Conservation (phyloP, 2,888 invertebrate genomes). For the Hypercompe scribonia region DNA sequence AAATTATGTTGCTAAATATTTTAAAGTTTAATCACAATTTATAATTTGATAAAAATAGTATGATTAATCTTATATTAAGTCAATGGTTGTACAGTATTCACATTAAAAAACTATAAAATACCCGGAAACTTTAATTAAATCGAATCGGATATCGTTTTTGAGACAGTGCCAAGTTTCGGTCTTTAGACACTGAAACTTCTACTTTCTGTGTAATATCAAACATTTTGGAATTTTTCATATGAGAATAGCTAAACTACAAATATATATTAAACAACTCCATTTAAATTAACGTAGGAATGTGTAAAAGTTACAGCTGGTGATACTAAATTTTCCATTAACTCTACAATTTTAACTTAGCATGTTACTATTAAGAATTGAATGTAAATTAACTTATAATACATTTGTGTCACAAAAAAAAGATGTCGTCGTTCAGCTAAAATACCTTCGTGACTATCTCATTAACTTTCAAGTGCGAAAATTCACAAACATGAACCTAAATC, state of each 20-base stretch:
- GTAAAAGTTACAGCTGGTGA: neutral
- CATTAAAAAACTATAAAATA: neutral
- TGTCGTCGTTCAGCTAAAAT: slow-evolving; percentile 10
- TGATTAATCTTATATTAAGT: no score
- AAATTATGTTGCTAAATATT: neutral
- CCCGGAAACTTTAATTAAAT: neutral
- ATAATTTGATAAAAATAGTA: no score
- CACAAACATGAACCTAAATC: slow-evolving; percentile 5
- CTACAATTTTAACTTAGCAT: neutral
- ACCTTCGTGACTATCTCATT: slow-evolving; percentile 16
- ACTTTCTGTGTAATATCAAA: neutral
- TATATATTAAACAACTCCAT: neutral
- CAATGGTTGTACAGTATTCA: no score
- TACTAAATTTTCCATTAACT: neutral
- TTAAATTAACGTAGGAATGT: neutral
- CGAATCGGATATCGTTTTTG: neutral
- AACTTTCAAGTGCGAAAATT: slow-evolving; percentile 14
- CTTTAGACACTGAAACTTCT: neutral
- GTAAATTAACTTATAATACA: slow-evolving; percentile 15
- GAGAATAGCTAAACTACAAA: neutral
- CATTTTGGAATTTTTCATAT: neutral
- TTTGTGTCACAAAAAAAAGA: neutral
- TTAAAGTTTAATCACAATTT: neutral
- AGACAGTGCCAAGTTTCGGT: neutral
- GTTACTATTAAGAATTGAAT: slow-evolving; percentile 6